Percentiles rank a stretch among this genome's conserved stretches.
phyloP scores from a whole-genome alignment of 2,888 invertebrate species.

The Amitus sp. region DNA sequence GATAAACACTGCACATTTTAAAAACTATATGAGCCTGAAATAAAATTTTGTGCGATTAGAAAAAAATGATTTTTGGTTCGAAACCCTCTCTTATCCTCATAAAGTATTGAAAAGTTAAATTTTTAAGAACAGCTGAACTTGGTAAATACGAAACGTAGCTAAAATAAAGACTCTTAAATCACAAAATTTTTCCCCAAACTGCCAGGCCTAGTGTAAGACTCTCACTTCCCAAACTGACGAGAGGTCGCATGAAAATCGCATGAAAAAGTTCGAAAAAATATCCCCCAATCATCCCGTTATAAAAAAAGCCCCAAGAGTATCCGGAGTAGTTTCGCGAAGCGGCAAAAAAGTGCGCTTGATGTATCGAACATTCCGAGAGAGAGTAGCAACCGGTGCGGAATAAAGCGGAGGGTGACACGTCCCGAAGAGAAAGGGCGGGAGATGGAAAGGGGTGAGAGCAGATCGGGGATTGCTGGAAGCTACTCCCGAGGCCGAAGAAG shows the following conservation, averaged over 20 bases:
- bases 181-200: too few species aligned
- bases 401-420: conserved; percentile 32
- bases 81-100: too few species aligned
- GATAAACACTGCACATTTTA: too few species aligned
- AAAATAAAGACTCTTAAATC: too few species aligned
- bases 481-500: conserved; percentile 45
- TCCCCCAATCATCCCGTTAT: conserved; percentile 16
- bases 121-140: too few species aligned
- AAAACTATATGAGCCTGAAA: too few species aligned
- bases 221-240: too few species aligned
- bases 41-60: too few species aligned
- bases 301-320: conserved; percentile 35
- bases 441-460: conserved; percentile 27
- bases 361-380: conserved; percentile 56
- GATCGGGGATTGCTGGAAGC: conserved; percentile 34
- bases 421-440: conserved; percentile 22
- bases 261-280: conserved; percentile 26
- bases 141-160: too few species aligned
- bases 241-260: conserved; percentile 40
- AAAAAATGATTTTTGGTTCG: not conserved
- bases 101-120: too few species aligned
- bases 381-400: conserved; percentile 39
- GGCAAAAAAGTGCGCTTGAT: conserved; percentile 52
- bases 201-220: too few species aligned
- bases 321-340: conserved; percentile 35